These are phyloP conservation scores for Diadumene lineata DNA, from an alignment of 92 coral and sea anemone species.

Conservation along the genomic window DNA sequence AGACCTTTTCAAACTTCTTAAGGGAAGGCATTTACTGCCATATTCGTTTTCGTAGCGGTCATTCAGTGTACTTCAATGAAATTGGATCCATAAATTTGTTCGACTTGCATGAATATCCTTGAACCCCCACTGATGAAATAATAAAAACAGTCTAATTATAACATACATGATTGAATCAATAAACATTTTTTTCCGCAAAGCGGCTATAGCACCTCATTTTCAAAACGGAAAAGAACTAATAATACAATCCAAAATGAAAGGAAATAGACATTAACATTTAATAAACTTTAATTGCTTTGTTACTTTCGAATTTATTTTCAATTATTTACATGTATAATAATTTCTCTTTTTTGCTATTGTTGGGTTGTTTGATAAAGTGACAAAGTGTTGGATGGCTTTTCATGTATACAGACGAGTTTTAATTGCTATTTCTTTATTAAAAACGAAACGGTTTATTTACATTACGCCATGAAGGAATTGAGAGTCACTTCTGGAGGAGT, in stretches of 20 bases:
- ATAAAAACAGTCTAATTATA: no score
- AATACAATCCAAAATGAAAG: neutral
- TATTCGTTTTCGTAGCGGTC: no score
- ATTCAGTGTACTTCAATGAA: no score
- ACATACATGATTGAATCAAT: neutral
- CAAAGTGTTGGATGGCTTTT: neutral
- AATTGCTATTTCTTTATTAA: conserved; percentile 12
- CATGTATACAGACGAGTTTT: neutral
- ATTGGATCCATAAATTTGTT: neutral
- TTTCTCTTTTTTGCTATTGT: conserved; percentile 11
- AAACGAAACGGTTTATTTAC: conserved; percentile 5
- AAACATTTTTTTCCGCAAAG: no score
- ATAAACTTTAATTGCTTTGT: conserved; percentile 1
- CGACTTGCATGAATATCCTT: neutral
- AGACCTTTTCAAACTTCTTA: no score
- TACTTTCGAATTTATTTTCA: conserved; percentile 19
- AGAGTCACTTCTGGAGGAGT: neutral
- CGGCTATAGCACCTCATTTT: neutral
- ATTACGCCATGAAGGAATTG: conserved; percentile 6
- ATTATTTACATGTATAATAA: conserved; percentile 13
- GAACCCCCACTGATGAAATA: neutral
- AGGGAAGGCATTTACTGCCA: no score
- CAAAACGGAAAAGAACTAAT: neutral
- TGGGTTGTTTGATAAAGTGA: conserved; percentile 4
- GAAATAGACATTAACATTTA: conserved; percentile 4